A percentile compares a stretch with the other conserved stretches of the same genome.
These are phyloP conservation scores for Idaea straminata DNA, from an alignment of 2,888 invertebrate species.

Conservation along the genomic window DNA sequence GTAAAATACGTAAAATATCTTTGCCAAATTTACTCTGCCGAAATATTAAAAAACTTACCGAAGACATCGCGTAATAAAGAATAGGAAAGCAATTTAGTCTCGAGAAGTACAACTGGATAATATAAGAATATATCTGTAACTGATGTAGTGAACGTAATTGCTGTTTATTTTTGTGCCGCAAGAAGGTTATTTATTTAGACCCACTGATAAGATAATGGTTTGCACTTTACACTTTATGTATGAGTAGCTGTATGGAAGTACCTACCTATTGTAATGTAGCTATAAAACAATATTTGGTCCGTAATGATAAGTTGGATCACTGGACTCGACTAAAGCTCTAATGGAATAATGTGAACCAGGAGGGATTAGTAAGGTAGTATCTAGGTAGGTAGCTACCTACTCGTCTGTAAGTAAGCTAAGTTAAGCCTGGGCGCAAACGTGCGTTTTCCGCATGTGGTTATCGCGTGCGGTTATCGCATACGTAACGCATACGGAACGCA, in stretches of 20 bases:
- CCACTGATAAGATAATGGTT: constrained; percentile 1
- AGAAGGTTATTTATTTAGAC: constrained; percentile 18
- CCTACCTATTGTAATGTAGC: not conserved
- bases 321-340: too few species aligned
- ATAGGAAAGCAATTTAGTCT: not conserved
- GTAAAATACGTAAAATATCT: too few species aligned
- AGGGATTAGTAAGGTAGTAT: too few species aligned
- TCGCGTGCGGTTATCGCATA: too few species aligned
- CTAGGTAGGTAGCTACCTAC: too few species aligned
- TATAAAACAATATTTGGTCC: not conserved
- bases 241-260: not conserved
- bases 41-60: constrained; percentile 28
- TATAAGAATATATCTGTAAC: constrained; percentile 18
- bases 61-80: constrained; percentile 32
- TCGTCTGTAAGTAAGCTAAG: too few species aligned
- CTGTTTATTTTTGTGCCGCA: constrained; percentile 5
- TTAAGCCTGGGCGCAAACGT: too few species aligned
- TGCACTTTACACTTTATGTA: not conserved
- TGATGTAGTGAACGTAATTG: constrained; percentile 11
- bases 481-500: too few species aligned
- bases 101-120: not conserved
- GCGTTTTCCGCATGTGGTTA: too few species aligned
- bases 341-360: too few species aligned
- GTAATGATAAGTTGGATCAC: too few species aligned
- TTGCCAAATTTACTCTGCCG: not conserved